These are phyloP conservation scores for Andricus grossulariae DNA, from an alignment of 1,140 invertebrate species.

Conservation along the genomic window DNA sequence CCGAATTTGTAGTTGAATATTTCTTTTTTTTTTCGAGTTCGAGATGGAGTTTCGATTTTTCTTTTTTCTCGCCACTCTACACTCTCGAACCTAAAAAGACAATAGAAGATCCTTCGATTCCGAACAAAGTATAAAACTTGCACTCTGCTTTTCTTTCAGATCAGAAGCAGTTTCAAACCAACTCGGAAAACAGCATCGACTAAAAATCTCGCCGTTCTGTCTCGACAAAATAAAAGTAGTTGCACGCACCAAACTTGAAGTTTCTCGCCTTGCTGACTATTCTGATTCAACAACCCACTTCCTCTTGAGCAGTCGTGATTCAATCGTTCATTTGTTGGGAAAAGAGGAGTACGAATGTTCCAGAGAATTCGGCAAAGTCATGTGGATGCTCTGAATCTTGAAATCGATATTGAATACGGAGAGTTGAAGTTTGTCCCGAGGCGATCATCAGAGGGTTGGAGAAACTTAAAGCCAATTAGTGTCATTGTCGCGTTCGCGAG, in stretches of 20 bases:
- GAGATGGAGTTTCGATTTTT: not conserved
- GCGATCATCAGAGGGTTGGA: conserved; percentile 1
- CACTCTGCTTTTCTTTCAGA: conserved; percentile 53
- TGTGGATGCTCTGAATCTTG: not conserved
- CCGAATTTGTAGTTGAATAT: no score
- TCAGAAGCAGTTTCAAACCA: conserved; percentile 40
- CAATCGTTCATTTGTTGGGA: not conserved
- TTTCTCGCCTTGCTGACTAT: conserved; percentile 45
- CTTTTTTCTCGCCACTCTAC: not conserved
- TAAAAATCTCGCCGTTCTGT: conserved; percentile 45
- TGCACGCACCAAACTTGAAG: conserved; percentile 50
- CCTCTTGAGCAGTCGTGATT: conserved; percentile 37
- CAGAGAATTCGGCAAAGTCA: conserved; percentile 12
- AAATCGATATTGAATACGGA: conserved; percentile 17
- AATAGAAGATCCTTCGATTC: conserved; percentile 8
- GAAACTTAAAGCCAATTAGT: conserved; percentile 9
- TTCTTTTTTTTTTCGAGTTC: not conserved
- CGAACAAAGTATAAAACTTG: conserved; percentile 39
- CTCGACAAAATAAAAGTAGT: conserved; percentile 44
- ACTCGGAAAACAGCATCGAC: conserved; percentile 43
- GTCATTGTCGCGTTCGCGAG: conserved; percentile 31
- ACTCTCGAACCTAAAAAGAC: not conserved
- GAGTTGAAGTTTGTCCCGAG: not conserved
- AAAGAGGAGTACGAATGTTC: conserved; percentile 17
- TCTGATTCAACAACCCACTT: conserved; percentile 41